Evolutionary conservation across 2,888 invertebrate species (phyloP).

Genomic region (Macrophya alboannulata): DNA sequence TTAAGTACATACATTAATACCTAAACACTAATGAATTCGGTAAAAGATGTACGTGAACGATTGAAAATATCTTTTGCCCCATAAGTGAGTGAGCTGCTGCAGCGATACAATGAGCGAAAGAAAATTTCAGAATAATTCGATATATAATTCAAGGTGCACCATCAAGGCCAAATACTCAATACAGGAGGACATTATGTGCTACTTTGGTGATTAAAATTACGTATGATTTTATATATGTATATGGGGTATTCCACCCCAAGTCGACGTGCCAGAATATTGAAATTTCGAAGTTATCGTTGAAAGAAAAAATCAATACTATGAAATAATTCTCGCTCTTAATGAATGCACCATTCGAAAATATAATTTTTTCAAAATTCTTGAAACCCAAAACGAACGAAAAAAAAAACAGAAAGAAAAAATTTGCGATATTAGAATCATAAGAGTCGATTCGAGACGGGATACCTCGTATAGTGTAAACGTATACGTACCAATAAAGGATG

Average conservation of each 20-base stretch:
- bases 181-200: conserved; percentile 11
- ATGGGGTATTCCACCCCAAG: no score
- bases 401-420: no score
- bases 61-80: background rate
- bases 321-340: no score
- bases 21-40: background rate
- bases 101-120: background rate
- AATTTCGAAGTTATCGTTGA: no score
- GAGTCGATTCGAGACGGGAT: no score
- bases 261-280: no score
- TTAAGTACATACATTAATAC: background rate
- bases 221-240: background rate
- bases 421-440: no score
- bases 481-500: background rate
- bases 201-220: background rate
- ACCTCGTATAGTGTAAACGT: background rate
- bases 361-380: no score
- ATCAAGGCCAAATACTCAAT: background rate
- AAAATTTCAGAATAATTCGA: background rate
- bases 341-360: no score
- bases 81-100: conserved; percentile 20
- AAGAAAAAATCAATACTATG: no score
- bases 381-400: no score
- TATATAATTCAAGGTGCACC: background rate
- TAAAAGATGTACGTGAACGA: background rate